These are phyloP conservation scores for Megaceryle alcyon DNA, from an alignment of 2,797 vertebrate species.

Conservation along the genomic window DNA sequence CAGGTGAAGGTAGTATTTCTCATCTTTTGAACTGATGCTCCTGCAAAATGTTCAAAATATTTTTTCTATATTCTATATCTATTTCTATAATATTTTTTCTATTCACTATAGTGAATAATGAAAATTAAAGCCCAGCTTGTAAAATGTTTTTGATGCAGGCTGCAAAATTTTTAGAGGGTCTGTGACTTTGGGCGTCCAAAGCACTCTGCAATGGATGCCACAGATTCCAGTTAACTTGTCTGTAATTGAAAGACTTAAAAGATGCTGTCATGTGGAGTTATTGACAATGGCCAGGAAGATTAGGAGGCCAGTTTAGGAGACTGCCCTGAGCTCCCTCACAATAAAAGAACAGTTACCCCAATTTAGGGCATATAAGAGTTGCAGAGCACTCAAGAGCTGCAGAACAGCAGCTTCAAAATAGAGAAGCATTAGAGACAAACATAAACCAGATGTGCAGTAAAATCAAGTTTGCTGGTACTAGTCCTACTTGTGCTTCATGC, in stretches of 20 bases:
- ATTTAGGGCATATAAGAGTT: neutral
- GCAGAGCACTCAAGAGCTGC: neutral
- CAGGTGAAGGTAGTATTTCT: neutral
- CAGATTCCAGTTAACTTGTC: neutral
- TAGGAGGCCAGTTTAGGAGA: neutral
- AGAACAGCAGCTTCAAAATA: neutral
- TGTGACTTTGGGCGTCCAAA: neutral
- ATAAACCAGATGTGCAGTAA: neutral
- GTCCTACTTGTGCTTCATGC: neutral
- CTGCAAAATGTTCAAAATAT: neutral
- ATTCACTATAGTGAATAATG: neutral
- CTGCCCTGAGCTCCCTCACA: neutral
- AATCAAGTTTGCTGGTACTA: neutral
- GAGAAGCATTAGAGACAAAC: neutral
- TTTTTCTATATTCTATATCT: neutral
- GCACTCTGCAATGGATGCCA: neutral
- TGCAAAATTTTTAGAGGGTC: neutral
- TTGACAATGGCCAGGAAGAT: neutral
- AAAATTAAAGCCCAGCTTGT: neutral
- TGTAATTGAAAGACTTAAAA: neutral
- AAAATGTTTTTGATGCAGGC: neutral
- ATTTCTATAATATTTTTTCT: neutral
- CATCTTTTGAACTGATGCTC: neutral
- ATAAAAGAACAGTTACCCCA: neutral
- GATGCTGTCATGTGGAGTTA: neutral